Conservation (phyloP, 2,797 vertebrate genomes). For the Rachycentron canadum region DNA sequence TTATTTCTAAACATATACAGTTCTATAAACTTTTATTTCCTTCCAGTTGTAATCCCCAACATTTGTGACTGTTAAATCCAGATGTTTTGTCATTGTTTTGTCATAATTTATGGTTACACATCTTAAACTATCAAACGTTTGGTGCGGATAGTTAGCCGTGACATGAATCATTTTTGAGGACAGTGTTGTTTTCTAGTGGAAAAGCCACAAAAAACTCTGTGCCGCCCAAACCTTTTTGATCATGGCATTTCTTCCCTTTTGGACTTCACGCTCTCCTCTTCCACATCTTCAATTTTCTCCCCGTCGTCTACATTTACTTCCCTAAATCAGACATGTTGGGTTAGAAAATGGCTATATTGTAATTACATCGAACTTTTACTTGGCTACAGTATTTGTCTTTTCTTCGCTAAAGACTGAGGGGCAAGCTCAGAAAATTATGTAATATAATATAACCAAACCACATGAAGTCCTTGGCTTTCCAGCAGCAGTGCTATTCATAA, state of each 20-base stretch:
- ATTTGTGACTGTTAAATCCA: constrained; percentile 41
- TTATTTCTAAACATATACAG: constrained; percentile 35
- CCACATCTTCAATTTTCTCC: constrained; percentile 83
- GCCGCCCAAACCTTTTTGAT: constrained; percentile 76
- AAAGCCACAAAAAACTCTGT: constrained; percentile 71
- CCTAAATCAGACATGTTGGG: constrained; percentile 83
- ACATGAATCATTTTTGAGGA: constrained; percentile 75
- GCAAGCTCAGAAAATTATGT: constrained; percentile 79
- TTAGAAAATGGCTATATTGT: constrained; percentile 79
- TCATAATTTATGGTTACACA: constrained; percentile 63
- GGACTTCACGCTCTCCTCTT: constrained; percentile 81
- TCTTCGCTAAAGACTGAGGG: constrained; percentile 66
- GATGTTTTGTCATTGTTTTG: constrained; percentile 62
- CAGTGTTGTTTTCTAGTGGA: constrained; percentile 72
- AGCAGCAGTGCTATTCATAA: constrained; percentile 73
- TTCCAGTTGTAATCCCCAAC: constrained; percentile 23
- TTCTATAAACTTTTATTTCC: constrained; percentile 45
- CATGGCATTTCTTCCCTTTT: constrained; percentile 78
- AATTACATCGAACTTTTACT: constrained; percentile 81
- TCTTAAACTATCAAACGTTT: constrained; percentile 65
- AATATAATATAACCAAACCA: constrained; percentile 78
- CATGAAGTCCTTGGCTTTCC: constrained; percentile 76
- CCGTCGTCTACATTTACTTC: constrained; percentile 80
- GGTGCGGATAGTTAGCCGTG: constrained; percentile 52
- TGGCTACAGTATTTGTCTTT: constrained; percentile 72